Conservation (phyloP, 1,140 invertebrate genomes). For the Pseudomyrmex gracilis region DNA sequence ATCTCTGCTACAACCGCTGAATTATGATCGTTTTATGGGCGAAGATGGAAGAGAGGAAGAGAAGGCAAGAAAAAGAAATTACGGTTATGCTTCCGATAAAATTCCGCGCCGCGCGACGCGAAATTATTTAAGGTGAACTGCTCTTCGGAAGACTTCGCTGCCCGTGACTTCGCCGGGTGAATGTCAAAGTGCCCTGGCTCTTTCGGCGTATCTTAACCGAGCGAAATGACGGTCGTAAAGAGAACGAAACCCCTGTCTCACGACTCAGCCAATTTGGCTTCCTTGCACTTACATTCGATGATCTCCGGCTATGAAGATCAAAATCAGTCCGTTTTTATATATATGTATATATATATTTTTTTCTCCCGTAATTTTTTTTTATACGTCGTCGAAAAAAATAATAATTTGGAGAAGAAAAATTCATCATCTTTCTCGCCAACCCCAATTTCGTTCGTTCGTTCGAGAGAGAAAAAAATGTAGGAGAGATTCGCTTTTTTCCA, state of each 20-base stretch:
- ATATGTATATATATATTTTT: no score
- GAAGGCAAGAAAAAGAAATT: slow-evolving; percentile 22
- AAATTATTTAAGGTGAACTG: slow-evolving; percentile 69
- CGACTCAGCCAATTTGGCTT: slow-evolving; percentile 63
- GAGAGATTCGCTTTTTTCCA: background rate
- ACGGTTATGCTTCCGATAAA: slow-evolving; percentile 61
- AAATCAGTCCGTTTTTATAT: slow-evolving; percentile 34
- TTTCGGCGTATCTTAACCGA: slow-evolving; percentile 31
- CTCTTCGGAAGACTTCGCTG: slow-evolving; percentile 35
- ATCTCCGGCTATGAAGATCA: slow-evolving; percentile 46
- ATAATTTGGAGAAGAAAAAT: slow-evolving; percentile 14
- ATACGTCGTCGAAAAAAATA: slow-evolving; percentile 18
- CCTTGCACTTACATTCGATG: slow-evolving; percentile 51
- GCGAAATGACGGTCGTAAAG: slow-evolving; percentile 52
- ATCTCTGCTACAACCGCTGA: background rate
- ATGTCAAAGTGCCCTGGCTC: slow-evolving; percentile 27
- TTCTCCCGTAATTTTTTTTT: slow-evolving; percentile 8
- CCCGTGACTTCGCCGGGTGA: background rate
- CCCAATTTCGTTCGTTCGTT: slow-evolving; percentile 7
- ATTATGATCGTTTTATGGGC: slow-evolving; percentile 53
- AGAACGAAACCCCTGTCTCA: slow-evolving; percentile 25
- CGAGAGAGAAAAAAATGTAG: no score
- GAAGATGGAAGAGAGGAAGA: slow-evolving; percentile 13
- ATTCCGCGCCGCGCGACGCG: slow-evolving; percentile 50
- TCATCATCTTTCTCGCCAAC: background rate